Conservation (phyloP, 2,888 invertebrate species). For the Tenodera sinensis region DNA sequence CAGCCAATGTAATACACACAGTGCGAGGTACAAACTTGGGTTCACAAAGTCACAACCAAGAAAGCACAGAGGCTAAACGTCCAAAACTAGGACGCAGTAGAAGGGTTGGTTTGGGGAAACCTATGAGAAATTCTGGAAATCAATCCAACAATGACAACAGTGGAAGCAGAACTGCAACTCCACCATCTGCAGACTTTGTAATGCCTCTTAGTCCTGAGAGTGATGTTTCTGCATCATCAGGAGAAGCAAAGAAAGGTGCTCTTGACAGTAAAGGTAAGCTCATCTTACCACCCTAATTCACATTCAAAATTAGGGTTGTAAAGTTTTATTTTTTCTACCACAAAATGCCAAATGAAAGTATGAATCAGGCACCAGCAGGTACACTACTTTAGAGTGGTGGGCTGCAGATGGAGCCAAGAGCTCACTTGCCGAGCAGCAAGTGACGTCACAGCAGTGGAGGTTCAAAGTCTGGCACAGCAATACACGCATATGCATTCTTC, state of each 20-base stretch:
- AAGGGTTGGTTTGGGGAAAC: constrained; percentile 6
- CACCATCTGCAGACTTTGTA: constrained; percentile 25
- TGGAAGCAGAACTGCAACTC: constrained; percentile 13
- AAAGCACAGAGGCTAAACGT: neutral
- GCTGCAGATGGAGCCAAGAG: no score
- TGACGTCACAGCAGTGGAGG: no score
- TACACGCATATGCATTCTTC: no score
- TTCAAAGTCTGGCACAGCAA: no score
- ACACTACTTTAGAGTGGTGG: no score
- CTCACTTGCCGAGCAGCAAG: no score
- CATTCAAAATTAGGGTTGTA: no score
- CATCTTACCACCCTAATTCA: neutral
- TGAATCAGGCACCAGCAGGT: no score
- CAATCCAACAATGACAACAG: neutral
- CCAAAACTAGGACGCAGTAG: neutral
- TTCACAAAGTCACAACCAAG: neutral
- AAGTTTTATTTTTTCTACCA: no score
- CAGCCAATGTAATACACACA: neutral
- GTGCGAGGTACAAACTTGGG: no score
- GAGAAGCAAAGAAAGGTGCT: constrained; percentile 24
- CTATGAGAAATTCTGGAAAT: neutral
- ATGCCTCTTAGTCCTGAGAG: constrained; percentile 47
- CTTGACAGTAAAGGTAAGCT: neutral
- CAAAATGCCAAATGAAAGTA: no score
- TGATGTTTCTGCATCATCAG: constrained; percentile 42